Percentiles rank a stretch among this genome's conserved stretches.
Conservation (phyloP, 2,113 vertebrate species). For the Panurus biarmicus region DNA sequence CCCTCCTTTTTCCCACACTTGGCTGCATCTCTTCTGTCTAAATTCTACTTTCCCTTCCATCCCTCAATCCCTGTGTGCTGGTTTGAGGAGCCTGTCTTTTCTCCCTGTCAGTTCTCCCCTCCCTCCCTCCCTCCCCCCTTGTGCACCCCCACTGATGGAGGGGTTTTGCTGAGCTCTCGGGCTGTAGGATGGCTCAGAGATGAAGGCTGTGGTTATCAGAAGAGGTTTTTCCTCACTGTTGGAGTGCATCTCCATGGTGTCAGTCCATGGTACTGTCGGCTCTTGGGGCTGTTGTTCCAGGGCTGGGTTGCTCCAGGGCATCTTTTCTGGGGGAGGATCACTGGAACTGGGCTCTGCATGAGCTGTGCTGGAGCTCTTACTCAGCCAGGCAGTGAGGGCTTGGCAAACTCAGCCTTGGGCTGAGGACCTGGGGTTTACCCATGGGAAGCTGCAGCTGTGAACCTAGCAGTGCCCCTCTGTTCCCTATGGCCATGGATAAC, state of each 20-base stretch:
- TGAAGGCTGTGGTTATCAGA: background rate
- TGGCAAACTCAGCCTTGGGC: background rate
- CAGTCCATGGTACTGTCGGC: accelerated
- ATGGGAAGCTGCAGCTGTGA: background rate
- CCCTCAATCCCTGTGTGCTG: background rate
- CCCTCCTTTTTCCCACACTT: background rate
- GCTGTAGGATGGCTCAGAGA: background rate
- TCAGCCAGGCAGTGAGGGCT: background rate
- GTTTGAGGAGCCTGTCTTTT: background rate
- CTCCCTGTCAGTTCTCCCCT: background rate
- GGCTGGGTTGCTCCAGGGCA: background rate
- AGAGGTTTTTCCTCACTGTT: background rate
- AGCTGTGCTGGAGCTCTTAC: background rate
- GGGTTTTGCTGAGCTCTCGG: accelerated
- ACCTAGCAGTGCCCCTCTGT: background rate
- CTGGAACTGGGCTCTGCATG: accelerated
- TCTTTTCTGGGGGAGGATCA: background rate
- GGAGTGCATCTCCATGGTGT: accelerated
- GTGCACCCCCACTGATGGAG: background rate
- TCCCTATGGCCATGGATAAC: background rate
- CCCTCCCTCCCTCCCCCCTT: background rate
- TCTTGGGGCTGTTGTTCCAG: accelerated
- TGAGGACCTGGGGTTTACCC: background rate
- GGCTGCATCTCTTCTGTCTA: background rate
- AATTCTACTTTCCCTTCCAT: background rate